Evolutionary conservation across 2,797 vertebrate species (phyloP), one percentile per base, ranked within the genome.

Genomic region (Lagorchestes hirsutus): DNA sequence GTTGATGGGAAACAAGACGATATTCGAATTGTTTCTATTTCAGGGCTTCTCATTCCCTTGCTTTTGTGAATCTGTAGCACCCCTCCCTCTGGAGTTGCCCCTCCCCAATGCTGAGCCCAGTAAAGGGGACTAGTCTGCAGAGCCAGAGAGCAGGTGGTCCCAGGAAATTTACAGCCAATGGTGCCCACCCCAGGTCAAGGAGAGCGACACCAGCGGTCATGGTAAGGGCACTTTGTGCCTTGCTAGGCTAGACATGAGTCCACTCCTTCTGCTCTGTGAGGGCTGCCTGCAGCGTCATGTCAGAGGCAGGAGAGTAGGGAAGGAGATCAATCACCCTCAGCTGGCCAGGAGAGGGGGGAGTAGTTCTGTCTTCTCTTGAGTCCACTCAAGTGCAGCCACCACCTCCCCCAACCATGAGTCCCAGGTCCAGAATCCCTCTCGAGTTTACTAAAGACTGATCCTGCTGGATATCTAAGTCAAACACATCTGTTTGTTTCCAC

Each of bases 1-100:
- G 96, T 91, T 95, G 90, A 93, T 93, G 92, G 92, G 92, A 97
- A 97, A 96, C 92, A 95, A 97, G 91, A 95, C 31, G 0, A 52
- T 90, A 96, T 94, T 90, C 90, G 96, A 96, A 97, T 93, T 34
- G 34, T 90, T 52, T 55, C 91, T 95, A 90, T 94, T 94, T 95
- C 95, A 91, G 40, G 92, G 96, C 93, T 54, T 95, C 90, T 94
- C 94, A 92, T 91, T 96, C 96, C 96, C 96, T 95, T 93, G 90
- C 62, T 95, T 94, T 96, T 59, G 90, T 94, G 92, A 22, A 82
- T 40, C 16, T 3, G n/a, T 22, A 18, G 18, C 16, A 62, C 59
- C 14, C 62, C 57, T n/a, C 13, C 5, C 14, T 67, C 62, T 67
- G 62, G 34, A 40, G 14, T 18, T 16, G 16, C 5, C n/a, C n/a